These are phyloP conservation scores for Pseudopipra pipra DNA, from an alignment of 2,113 vertebrate species.

Conservation along the genomic window DNA sequence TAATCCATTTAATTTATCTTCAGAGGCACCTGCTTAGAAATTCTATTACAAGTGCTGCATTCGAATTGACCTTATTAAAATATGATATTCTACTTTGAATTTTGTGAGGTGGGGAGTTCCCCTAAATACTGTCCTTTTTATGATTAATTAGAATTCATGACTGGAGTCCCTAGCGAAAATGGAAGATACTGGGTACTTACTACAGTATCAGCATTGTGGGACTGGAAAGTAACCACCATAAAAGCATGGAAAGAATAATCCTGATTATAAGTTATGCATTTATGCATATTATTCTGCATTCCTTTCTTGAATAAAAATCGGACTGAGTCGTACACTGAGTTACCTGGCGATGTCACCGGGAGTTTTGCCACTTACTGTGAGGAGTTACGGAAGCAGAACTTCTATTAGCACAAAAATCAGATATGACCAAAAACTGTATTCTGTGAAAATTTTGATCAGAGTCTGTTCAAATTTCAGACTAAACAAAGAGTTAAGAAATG, in stretches of 20 bases:
- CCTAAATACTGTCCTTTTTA: background rate
- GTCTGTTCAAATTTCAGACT: background rate
- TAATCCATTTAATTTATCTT: conserved; percentile 15
- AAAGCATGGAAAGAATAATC: background rate
- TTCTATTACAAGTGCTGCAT: background rate
- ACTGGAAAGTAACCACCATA: background rate
- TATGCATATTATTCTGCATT: background rate
- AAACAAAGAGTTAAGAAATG: background rate
- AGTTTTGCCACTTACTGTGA: background rate
- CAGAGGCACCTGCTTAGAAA: conserved; percentile 16
- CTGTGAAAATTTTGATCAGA: background rate
- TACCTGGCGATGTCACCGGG: background rate
- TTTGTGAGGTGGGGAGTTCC: background rate
- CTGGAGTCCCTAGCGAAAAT: background rate
- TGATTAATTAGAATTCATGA: background rate
- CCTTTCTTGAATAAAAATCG: background rate
- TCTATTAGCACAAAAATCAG: background rate
- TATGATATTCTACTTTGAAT: background rate
- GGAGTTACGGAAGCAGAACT: background rate
- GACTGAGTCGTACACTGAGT: background rate
- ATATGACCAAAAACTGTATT: background rate
- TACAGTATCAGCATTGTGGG: background rate
- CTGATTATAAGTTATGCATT: background rate
- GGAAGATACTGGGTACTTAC: background rate
- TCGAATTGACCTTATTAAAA: background rate